phyloP scores from a whole-genome alignment of 2,888 invertebrate genomes.

The Zeuzera pyrina region DNA sequence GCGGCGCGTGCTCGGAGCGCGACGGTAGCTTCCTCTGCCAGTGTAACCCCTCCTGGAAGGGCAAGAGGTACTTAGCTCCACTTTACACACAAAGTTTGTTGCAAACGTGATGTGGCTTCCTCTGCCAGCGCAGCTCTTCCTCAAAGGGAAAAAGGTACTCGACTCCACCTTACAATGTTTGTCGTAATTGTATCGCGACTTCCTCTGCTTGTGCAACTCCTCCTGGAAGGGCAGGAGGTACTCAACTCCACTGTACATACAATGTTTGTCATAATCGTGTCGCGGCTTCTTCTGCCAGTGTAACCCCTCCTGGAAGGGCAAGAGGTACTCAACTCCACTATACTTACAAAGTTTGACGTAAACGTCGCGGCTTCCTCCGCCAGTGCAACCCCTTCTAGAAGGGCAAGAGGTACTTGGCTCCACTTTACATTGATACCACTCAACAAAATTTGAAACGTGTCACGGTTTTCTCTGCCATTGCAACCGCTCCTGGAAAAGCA shows the following conservation, averaged over 20 bases:
- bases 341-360: no score
- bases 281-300: constrained; percentile 80
- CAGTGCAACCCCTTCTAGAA: constrained; percentile 84
- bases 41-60: constrained; percentile 84
- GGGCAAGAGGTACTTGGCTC: constrained; percentile 73
- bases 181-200: no score
- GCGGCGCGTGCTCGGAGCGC: constrained; percentile 81
- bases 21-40: constrained; percentile 79
- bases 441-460: no score
- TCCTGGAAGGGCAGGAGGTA: constrained; percentile 79
- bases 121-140: constrained; percentile 83
- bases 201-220: constrained; percentile 81
- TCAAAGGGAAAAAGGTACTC: constrained; percentile 75
- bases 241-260: no score
- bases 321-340: constrained; percentile 53
- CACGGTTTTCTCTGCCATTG: constrained; percentile 80
- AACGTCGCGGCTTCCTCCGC: constrained; percentile 79
- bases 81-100: no score
- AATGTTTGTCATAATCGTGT: no score
- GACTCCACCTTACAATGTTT: no score
- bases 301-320: constrained; percentile 83
- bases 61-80: no score
- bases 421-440: no score
- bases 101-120: no score
- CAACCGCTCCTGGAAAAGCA: constrained; percentile 83